Evolutionary conservation across 2,888 invertebrate genomes (phyloP), one percentile per base, ranked within the genome.

Genomic region (Biston betularia): DNA sequence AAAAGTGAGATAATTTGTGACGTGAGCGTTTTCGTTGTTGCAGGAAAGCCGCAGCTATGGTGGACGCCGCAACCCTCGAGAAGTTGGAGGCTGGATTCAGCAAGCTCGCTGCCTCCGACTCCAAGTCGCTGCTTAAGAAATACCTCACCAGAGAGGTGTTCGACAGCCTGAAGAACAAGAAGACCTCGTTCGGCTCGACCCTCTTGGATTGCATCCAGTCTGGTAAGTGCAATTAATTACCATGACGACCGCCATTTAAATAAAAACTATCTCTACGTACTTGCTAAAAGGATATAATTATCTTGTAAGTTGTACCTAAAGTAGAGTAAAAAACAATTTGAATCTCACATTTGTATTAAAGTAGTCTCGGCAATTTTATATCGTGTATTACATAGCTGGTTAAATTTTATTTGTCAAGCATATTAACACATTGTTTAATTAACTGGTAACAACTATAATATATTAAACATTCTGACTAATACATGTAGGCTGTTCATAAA

Each of bases 51-150:
- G 95, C 95, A 95, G 94, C 94, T 90, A 98, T 98, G 98, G 98
- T 98, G 94, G 98, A 98, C 95, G 97, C 97, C 87, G 97, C 96
- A 92, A 97, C 97, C 87, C 93, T 97, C 88, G 97, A 98, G 90
- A 98, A 98, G 94, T 95, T 98, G 94, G 98, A 98, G 94, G 96
- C 97, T 90, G 98, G 97, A 84, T 98, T 95, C 95, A 95, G 96
- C 95, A 98, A 98, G 94, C 95, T 98, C 85, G 95, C 96, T 81
- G 96, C 95, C 79, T 97, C 98, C 72, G 97, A 98, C 94, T 98
- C 98, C 90, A 98, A 98, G 94, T 99, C 98, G 70, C 95, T 99
- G 92, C 95, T 99, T 95, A 99, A 99, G 96, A 99, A 99, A 93
- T 97, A 97, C 95, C 96, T 98, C 82, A 97, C 98, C 89, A 96